Evolutionary conservation across 2,113 vertebrate genomes (phyloP), one percentile per base, ranked within the genome.

Genomic region (Trinectes maculatus): DNA sequence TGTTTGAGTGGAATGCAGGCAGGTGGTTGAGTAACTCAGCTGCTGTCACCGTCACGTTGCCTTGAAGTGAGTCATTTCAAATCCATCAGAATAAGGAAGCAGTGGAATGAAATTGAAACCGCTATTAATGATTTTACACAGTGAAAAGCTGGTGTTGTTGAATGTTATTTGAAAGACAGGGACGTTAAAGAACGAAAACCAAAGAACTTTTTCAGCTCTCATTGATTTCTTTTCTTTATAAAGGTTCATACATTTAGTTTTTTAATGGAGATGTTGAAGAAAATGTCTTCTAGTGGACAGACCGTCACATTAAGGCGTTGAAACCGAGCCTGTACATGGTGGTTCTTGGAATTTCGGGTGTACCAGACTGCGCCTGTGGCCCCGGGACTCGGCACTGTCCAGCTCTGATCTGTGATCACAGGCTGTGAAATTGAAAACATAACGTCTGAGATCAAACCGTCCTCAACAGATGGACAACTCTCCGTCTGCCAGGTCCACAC

Each of bases 1-100:
- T 24, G 87, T 85, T 85, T 64, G 56, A 34, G 76, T 12, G 83
- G 80, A 84, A 85, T 82, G 63, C 34, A 24, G 63, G 13, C 24
- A 9, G 48, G 13, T 3, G 28, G 34, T 64, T 54, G 28, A 63
- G 42, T 29, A 8, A 33, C 46, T 40, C 28, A 0, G 28, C 10
- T 12, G 0, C 63, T 51, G 53, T 60, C 47, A 55, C 13, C 3
- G 4, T 63, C 52, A 31, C 22, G 1, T 18, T 26, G 11, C 16
- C 25, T 63, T 16, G 34, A 34, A n/a, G 18, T 26, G 12, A 33
- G 28, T 37, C 9, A 18, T 26, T 28, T 8, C 6, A 21, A 24
- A n/a, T 16, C 31, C n/a, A 2, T 1, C 10, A 4, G 3, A 6
- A 26, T 4, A 24, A 26, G 21, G 3, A 5, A 47, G 36, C 44